Conservation (phyloP, 1,140 invertebrate species). For the Musca domestica region DNA sequence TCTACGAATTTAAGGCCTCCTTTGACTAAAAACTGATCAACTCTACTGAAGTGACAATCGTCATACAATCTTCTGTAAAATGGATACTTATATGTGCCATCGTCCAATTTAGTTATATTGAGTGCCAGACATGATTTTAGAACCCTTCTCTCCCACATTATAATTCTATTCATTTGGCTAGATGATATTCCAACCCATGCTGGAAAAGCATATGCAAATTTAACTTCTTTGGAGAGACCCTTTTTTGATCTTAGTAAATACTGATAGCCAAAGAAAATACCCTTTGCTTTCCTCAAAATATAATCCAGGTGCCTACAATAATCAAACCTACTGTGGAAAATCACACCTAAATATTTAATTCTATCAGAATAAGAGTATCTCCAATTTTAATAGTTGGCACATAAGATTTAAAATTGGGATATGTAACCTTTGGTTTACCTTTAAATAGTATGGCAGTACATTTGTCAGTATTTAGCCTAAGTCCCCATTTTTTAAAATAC, state of each 20-base stretch:
- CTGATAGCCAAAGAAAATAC: too few relatives aligned
- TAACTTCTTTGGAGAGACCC: too few relatives aligned
- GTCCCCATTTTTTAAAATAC: neutral
- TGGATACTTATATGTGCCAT: neutral
- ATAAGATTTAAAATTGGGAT: neutral
- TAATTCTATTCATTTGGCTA: neutral
- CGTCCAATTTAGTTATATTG: neutral
- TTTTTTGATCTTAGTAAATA: too few relatives aligned
- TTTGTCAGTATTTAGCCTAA: neutral
- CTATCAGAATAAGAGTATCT: neutral
- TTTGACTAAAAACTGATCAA: too few relatives aligned
- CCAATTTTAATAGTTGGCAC: neutral
- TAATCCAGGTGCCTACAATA: too few relatives aligned
- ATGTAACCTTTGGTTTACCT: too few relatives aligned
- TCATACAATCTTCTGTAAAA: neutral
- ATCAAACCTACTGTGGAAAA: too few relatives aligned
- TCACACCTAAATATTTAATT: too few relatives aligned
- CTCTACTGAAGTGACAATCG: neutral
- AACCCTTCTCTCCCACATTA: neutral
- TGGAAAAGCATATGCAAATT: neutral
- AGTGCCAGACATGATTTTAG: neutral
- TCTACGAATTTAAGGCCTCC: too few relatives aligned
- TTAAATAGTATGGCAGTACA: neutral
- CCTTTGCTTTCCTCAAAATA: too few relatives aligned
- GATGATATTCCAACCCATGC: neutral